Evolutionary conservation across 2,888 invertebrate genomes (phyloP).

Genomic region (Catocala sponsa): DNA sequence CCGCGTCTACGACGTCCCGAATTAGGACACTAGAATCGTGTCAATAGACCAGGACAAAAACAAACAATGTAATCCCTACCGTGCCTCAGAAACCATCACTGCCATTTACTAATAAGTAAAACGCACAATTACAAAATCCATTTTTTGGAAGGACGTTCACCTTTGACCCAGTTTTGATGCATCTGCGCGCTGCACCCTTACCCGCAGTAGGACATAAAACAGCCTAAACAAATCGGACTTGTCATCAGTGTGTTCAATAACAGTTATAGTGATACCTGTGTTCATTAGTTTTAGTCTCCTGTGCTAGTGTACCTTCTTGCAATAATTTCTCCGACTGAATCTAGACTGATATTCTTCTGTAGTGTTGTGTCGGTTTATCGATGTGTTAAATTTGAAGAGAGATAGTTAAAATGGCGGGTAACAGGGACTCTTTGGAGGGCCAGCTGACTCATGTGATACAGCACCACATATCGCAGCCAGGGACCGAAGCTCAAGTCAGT

Average conservation of each 20-base stretch:
- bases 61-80: slow-evolving; percentile 59
- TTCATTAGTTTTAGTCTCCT: slow-evolving; percentile 74
- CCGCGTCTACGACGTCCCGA: slow-evolving; percentile 68
- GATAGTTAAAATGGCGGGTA: slow-evolving; percentile 73
- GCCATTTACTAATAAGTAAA: slow-evolving; percentile 56
- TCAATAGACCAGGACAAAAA: slow-evolving; percentile 68
- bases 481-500: slow-evolving; percentile 81
- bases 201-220: slow-evolving; percentile 59
- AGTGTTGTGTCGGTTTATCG: slow-evolving; percentile 17
- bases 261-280: slow-evolving; percentile 76
- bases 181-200: slow-evolving; percentile 75
- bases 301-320: slow-evolving; percentile 57
- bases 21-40: slow-evolving; percentile 72
- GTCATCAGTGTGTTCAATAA: slow-evolving; percentile 63
- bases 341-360: slow-evolving; percentile 67
- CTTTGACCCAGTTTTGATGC: slow-evolving; percentile 81
- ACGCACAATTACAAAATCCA: slow-evolving; percentile 61
- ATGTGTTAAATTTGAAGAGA: slow-evolving; percentile 21
- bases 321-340: slow-evolving; percentile 74
- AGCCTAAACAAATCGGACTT: slow-evolving; percentile 53
- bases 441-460: slow-evolving; percentile 82
- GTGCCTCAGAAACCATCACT: slow-evolving; percentile 54
- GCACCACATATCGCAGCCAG: slow-evolving; percentile 76
- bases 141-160: slow-evolving; percentile 70
- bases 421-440: slow-evolving; percentile 72